Evolutionary conservation across 2,113 vertebrate genomes (phyloP).

Genomic region (Peromyscus californicus): DNA sequence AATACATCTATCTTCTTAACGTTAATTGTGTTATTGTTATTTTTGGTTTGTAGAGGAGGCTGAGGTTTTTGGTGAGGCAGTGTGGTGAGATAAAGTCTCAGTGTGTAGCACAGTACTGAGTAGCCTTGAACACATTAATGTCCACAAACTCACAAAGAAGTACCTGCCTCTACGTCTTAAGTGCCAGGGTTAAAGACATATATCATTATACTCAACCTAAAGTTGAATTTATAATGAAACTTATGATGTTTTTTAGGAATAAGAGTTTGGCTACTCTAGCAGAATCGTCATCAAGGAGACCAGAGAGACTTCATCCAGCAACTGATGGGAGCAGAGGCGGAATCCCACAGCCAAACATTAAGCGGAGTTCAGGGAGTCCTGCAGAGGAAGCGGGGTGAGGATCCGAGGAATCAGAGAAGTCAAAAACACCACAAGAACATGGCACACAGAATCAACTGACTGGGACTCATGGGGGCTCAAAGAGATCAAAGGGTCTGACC

Average conservation of each 20-base stretch:
- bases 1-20: background rate
- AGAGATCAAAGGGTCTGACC: background rate
- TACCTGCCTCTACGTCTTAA: background rate
- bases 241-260: background rate
- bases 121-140: background rate
- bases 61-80: background rate
- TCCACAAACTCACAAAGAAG: background rate
- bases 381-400: background rate
- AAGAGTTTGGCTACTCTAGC: background rate
- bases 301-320: background rate
- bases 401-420: background rate
- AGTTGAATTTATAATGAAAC: background rate
- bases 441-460: background rate
- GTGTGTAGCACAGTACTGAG: background rate
- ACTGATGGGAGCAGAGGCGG: background rate
- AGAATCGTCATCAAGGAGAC: background rate
- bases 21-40: background rate
- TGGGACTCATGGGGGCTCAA: background rate
- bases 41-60: background rate
- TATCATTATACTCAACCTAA: background rate
- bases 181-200: background rate
- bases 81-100: background rate
- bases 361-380: background rate
- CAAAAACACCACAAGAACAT: background rate
- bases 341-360: background rate